Evolutionary conservation across 2,797 vertebrate species (phyloP).

Genomic region (Vespertilio murinus): DNA sequence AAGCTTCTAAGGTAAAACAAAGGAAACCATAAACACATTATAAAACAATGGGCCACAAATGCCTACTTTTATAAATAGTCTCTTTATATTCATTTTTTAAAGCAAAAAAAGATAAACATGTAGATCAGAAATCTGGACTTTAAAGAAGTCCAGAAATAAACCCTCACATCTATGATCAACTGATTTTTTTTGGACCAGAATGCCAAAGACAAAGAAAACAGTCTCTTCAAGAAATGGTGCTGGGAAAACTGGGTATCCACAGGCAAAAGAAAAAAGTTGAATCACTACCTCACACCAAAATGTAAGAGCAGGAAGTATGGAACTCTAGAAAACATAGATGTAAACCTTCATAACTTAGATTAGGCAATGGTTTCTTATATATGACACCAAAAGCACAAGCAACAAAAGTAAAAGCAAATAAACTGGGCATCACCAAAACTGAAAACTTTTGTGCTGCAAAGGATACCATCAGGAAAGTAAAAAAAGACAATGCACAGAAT

Average conservation of each 20-base stretch:
- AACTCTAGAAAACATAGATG: not conserved
- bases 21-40: not conserved
- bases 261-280: not conserved
- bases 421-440: not conserved
- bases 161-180: not conserved
- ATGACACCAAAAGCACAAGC: not conserved
- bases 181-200: not conserved
- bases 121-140: not conserved
- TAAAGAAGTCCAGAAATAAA: not conserved
- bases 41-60: not conserved
- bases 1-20: not conserved
- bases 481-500: not conserved
- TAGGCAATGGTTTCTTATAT: not conserved
- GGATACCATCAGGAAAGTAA: not conserved
- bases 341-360: not conserved
- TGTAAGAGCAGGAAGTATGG: not conserved
- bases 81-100: conserved; percentile 27
- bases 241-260: not conserved
- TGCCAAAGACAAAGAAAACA: not conserved
- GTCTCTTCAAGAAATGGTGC: conserved; percentile 3
- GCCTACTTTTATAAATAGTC: not conserved
- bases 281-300: not conserved
- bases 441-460: not conserved
- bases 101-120: not conserved
- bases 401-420: not conserved